A percentile compares a stretch with the other conserved stretches of the same genome.
These are phyloP conservation scores for Trachelus stipa DNA, from an alignment of 2,888 invertebrate genomes.

Conservation along the genomic window DNA sequence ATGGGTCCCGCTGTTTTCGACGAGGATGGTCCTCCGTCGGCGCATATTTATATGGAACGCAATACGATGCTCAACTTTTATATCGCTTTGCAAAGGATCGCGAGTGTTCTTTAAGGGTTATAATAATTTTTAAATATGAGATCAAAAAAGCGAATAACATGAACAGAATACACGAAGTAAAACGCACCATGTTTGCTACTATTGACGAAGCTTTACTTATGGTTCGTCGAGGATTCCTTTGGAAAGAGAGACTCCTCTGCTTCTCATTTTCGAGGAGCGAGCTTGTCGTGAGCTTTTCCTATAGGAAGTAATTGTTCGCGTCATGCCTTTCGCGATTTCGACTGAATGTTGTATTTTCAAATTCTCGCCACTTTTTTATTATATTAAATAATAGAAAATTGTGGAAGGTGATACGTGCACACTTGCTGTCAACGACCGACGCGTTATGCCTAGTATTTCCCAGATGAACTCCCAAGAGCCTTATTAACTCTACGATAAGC, in stretches of 20 bases:
- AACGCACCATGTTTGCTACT: not conserved
- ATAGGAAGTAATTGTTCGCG: no score
- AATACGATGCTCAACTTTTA: slow-evolving; percentile 63
- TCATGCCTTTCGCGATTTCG: not conserved
- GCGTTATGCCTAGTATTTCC: not conserved
- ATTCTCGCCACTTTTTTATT: slow-evolving; percentile 6
- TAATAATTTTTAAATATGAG: no score
- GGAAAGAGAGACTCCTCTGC: no score
- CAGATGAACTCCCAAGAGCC: slow-evolving; percentile 1
- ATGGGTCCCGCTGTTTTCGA: no score
- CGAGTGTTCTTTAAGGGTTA: no score
- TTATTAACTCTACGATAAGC: slow-evolving; percentile 4
- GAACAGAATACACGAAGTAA: not conserved
- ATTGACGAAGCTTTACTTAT: no score
- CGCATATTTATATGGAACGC: slow-evolving; percentile 51
- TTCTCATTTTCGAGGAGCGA: no score
- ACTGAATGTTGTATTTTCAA: slow-evolving; percentile 7
- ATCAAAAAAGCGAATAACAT: not conserved
- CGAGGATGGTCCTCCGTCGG: slow-evolving; percentile 31
- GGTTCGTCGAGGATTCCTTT: no score
- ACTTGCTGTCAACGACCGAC: not conserved
- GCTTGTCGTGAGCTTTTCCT: no score
- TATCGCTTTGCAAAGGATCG: slow-evolving; percentile 54
- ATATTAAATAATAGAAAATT: slow-evolving; percentile 11
- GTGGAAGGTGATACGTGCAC: not conserved